Percentiles rank a stretch among this genome's conserved stretches.
Conservation (phyloP, 2,888 invertebrate species). For the Caenorhabditis sp. region DNA sequence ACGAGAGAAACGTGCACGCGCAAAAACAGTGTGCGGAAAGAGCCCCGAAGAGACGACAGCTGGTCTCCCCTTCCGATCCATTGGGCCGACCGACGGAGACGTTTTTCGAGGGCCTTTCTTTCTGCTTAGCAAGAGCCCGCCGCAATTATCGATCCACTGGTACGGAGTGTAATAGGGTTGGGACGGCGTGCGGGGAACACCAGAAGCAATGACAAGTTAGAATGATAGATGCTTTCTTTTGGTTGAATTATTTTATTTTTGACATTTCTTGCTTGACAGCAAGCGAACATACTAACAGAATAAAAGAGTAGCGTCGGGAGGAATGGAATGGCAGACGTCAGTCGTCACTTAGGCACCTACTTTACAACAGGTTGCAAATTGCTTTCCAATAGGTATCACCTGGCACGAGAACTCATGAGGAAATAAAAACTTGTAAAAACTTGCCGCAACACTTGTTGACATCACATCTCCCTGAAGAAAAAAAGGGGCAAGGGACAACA, state of each 20-base stretch:
- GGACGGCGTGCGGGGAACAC: constrained; percentile 35
- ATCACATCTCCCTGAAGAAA: background rate
- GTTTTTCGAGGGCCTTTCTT: constrained; percentile 47
- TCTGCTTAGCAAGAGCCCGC: constrained; percentile 37
- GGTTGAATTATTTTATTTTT: constrained; percentile 44
- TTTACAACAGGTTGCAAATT: constrained; percentile 44
- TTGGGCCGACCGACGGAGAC: constrained; percentile 35
- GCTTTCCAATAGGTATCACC: constrained; percentile 27
- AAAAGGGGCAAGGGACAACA: constrained; percentile 23
- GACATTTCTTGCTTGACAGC: constrained; percentile 30
- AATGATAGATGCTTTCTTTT: constrained; percentile 43
- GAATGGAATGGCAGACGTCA: background rate
- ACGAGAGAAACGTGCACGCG: constrained; percentile 35
- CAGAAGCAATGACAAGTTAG: constrained; percentile 48
- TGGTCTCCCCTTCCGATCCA: constrained; percentile 37
- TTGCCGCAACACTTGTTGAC: constrained; percentile 23
- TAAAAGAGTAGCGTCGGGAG: background rate
- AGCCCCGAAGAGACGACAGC: constrained; percentile 31
- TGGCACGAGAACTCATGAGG: constrained; percentile 7
- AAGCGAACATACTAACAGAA: constrained; percentile 4
- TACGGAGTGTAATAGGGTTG: constrained; percentile 35
- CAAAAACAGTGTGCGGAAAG: constrained; percentile 47
- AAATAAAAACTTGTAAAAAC: constrained; percentile 5
- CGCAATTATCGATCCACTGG: constrained; percentile 50
- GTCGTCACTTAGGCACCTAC: constrained; percentile 7